A percentile compares a stretch with the other conserved stretches of the same genome.
Evolutionary conservation across 2,888 invertebrate species (phyloP).

Genomic region (Brenthis ino): DNA sequence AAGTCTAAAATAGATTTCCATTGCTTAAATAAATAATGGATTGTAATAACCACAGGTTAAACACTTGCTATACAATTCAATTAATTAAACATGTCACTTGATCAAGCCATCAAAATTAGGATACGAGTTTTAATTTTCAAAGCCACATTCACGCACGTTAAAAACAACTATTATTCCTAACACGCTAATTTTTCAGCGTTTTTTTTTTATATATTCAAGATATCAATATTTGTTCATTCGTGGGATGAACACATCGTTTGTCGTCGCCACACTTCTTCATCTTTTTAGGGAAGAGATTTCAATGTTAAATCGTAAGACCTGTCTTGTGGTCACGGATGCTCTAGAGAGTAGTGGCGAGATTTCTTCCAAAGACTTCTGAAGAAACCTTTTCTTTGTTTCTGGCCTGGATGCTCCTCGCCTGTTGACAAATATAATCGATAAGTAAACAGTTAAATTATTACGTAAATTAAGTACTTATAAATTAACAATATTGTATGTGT

Average conservation of each 20-base stretch:
- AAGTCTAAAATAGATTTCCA: slow-evolving; percentile 57
- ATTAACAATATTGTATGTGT: too few relatives aligned
- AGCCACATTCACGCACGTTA: slow-evolving; percentile 46
- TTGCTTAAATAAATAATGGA: slow-evolving; percentile 68
- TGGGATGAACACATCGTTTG: slow-evolving; percentile 19
- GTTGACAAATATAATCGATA: slow-evolving; percentile 53
- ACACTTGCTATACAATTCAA: slow-evolving; percentile 50
- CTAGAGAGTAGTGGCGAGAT: slow-evolving; percentile 92
- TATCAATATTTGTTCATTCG: slow-evolving; percentile 27
- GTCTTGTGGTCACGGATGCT: slow-evolving; percentile 86
- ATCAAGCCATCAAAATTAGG: slow-evolving; percentile 34
- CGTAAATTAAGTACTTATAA: not conserved
- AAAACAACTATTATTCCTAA: slow-evolving; percentile 35
- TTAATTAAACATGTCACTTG: slow-evolving; percentile 26
- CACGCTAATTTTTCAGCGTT: slow-evolving; percentile 29
- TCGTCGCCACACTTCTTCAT: slow-evolving; percentile 26
- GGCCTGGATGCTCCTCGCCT: slow-evolving; percentile 86
- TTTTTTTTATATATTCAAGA: slow-evolving; percentile 19
- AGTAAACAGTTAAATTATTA: slow-evolving; percentile 1
- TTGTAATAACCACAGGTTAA: slow-evolving; percentile 52
- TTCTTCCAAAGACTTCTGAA: slow-evolving; percentile 95
- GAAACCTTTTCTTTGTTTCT: slow-evolving; percentile 93
- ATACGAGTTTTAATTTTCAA: slow-evolving; percentile 38
- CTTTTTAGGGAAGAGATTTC: slow-evolving; percentile 43
- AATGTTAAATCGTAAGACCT: slow-evolving; percentile 40